Evolutionary conservation across 2,113 vertebrate species (phyloP).

Genomic region (Pteronura brasiliensis): DNA sequence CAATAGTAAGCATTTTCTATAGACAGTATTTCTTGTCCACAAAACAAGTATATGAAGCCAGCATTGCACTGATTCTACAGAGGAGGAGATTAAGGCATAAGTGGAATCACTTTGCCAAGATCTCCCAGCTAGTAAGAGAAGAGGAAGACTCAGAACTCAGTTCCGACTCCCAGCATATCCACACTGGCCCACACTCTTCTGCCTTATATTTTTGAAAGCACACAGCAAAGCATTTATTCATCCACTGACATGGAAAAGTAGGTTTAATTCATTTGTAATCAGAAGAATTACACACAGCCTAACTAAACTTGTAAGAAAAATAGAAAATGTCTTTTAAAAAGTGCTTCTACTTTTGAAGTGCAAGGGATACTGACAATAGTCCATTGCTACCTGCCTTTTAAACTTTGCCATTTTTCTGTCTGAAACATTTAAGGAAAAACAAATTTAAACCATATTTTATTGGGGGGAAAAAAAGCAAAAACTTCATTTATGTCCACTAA

Average conservation of each 20-base stretch:
- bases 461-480: background rate
- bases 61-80: background rate
- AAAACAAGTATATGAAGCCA: background rate
- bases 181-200: background rate
- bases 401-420: background rate
- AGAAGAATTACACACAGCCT: background rate
- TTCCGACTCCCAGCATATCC: background rate
- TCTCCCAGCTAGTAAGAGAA: background rate
- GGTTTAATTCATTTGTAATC: background rate
- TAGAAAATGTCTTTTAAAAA: background rate
- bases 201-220: background rate
- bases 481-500: background rate
- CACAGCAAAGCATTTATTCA: background rate
- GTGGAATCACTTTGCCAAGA: background rate
- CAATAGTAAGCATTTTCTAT: background rate
- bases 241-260: background rate
- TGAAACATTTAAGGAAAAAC: background rate
- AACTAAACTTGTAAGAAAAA: background rate
- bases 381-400: background rate
- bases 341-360: background rate
- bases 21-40: background rate
- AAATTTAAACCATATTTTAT: background rate
- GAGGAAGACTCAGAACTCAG: background rate
- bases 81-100: background rate
- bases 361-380: background rate